These are phyloP conservation scores for Pteromalus puparum DNA, from an alignment of 1,140 invertebrate species.

Conservation along the genomic window DNA sequence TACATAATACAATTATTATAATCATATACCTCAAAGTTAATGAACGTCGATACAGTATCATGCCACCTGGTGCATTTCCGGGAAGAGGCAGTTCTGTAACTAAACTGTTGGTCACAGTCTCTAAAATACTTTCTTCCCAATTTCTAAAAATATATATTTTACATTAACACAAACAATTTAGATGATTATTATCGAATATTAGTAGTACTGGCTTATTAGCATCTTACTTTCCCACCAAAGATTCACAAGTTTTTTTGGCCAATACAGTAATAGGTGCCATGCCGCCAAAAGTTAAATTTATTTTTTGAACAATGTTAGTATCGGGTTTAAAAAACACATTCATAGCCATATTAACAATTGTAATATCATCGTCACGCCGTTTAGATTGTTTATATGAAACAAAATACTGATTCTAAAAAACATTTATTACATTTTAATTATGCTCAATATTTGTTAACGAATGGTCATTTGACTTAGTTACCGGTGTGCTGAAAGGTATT, in stretches of 20 bases:
- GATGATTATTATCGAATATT: constrained; percentile 13
- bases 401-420: constrained; percentile 84
- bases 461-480: constrained; percentile 37
- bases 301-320: constrained; percentile 78
- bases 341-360: constrained; percentile 92
- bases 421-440: constrained; percentile 14
- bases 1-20: neutral
- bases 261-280: constrained; percentile 93
- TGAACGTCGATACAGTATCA: constrained; percentile 89
- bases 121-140: constrained; percentile 86
- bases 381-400: constrained; percentile 94
- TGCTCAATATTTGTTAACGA: neutral
- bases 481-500: constrained; percentile 80
- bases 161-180: constrained; percentile 36
- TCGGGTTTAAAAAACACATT: constrained; percentile 79
- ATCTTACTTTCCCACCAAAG: constrained; percentile 79
- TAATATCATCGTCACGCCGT: constrained; percentile 94
- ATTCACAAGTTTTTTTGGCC: constrained; percentile 81
- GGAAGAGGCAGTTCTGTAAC: constrained; percentile 86
- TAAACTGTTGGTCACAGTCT: constrained; percentile 79
- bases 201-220: constrained; percentile 27
- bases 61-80: constrained; percentile 91
- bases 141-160: constrained; percentile 65
- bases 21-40: constrained; percentile 79
- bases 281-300: constrained; percentile 88